These are phyloP conservation scores for Hypothenemus hampei DNA, from an alignment of 1,140 invertebrate species.

Conservation along the genomic window DNA sequence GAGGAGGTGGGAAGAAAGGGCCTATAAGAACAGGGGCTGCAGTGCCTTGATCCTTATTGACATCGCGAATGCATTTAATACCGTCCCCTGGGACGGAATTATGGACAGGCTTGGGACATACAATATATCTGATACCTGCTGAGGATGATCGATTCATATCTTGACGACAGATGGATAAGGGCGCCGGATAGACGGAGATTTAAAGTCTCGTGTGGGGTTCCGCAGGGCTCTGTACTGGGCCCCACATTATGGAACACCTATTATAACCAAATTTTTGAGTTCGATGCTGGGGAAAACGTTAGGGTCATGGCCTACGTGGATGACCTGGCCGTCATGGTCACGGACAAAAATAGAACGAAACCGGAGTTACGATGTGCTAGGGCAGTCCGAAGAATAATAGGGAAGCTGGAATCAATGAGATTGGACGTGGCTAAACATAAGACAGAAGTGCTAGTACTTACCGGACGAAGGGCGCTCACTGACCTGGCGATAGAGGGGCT, in stretches of 20 bases:
- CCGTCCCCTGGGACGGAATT: not conserved
- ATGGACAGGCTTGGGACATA: not conserved
- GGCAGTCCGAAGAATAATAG: not conserved
- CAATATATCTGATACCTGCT: not conserved
- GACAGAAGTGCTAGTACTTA: constrained; percentile 26
- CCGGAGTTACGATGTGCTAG: not conserved
- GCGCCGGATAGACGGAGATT: not conserved
- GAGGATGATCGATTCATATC: not conserved
- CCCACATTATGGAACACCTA: constrained; percentile 39
- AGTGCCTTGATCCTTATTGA: not conserved
- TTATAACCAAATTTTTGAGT: constrained; percentile 33
- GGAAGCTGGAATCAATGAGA: constrained; percentile 21
- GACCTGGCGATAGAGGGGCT: not conserved
- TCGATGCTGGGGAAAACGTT: constrained; percentile 22
- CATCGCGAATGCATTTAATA: not conserved
- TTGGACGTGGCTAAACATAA: constrained; percentile 30
- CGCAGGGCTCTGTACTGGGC: constrained; percentile 37
- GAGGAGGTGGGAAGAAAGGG: not conserved
- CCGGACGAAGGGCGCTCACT: not conserved
- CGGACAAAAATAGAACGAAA: not conserved
- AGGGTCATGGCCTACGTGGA: constrained; percentile 36
- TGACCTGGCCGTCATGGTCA: constrained; percentile 30
- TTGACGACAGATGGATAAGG: not conserved
- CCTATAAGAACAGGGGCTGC: not conserved
- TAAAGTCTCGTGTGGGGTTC: constrained; percentile 21